These are phyloP conservation scores for Agrotis ipsilon DNA, from an alignment of 2,888 invertebrate species.

Conservation along the genomic window DNA sequence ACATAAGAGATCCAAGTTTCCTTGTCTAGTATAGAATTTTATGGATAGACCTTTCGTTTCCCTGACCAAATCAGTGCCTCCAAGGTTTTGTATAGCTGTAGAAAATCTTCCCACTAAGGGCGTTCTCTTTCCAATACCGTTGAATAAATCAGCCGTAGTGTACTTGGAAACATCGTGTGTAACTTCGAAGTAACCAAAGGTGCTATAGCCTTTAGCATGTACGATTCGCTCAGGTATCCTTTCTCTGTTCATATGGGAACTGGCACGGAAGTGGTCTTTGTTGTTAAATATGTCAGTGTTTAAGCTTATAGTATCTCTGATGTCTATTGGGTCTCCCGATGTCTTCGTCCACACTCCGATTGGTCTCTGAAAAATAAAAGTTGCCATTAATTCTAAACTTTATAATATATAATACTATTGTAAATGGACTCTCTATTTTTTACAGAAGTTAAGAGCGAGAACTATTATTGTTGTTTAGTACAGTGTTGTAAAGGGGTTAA, in stretches of 20 bases:
- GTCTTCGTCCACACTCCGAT: conserved; percentile 44
- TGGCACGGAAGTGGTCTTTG: conserved; percentile 87
- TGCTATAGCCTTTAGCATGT: conserved; percentile 97
- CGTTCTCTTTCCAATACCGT: conserved; percentile 91
- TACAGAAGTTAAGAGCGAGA: no score
- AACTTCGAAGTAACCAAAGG: conserved; percentile 95
- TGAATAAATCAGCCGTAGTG: conserved; percentile 91
- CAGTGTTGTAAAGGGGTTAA: no score
- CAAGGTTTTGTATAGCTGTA: conserved; percentile 91
- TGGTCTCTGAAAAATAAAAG: conserved; percentile 27
- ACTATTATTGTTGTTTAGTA: no score
- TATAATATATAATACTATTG: no score
- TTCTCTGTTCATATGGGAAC: conserved; percentile 94
- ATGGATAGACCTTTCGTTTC: conserved; percentile 95
- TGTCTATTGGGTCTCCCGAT: conserved; percentile 85
- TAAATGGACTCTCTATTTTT: no score
- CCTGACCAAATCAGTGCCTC: conserved; percentile 89
- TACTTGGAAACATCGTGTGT: conserved; percentile 94
- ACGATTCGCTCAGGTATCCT: conserved; percentile 97
- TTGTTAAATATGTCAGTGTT: conserved; percentile 69
- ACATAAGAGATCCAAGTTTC: conserved; percentile 97
- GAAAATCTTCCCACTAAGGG: conserved; percentile 91
- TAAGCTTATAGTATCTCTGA: conserved; percentile 86
- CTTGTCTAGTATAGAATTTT: conserved; percentile 97
- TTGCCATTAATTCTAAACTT: not conserved